Evolutionary conservation across 2,797 vertebrate genomes (phyloP), one percentile per base, ranked within the genome.

Genomic region (Tadarida brasiliensis): DNA sequence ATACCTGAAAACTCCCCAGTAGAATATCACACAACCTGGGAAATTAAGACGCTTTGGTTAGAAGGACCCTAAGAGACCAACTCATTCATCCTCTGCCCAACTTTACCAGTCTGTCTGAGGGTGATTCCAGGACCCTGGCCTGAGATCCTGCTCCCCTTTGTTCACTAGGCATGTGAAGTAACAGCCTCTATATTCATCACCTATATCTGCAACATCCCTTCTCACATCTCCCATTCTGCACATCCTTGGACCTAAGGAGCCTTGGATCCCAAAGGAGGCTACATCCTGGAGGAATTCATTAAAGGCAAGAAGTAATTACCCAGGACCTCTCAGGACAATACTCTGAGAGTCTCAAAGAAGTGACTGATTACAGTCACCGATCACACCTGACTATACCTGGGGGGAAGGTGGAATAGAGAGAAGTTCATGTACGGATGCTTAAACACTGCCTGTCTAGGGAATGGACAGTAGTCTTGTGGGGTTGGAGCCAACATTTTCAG

Each of bases 201-300:
- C n/a, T 73, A 20, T 49, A 15, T 82, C 76, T 77, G 5, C 4
- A 73, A 28, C 24, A 51, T 14, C 26, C 17, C 56, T 88, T 87
- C 17, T 96, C 44, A 73, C 20, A 56, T 54, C 49, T 73, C 44
- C 77, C 16, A 16, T 59, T 74, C 92, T 88, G 61, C 4, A 63
- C 7, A 80, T 74, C 26, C 19, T 24, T 95, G 39, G 11, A 11
- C 63, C 78, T 71, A 44, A 16, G 26, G 14, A 76, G 9, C 57
- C 16, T 30, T 85, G 65, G 17, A 84, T 89, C 96, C 80, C 93
- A 26, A 26, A 83, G 47, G 93, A 89, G 22, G 61, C 73, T 26
- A 74, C 20, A 56, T 96, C 91, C 94, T 84, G 57, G 2, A 95
- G 76, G 82, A 95, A 71, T 11, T 96, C 59, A 93, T 97, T 97